Evolutionary conservation across 2,113 vertebrate species (phyloP).

Genomic region (Ochotona princeps): DNA sequence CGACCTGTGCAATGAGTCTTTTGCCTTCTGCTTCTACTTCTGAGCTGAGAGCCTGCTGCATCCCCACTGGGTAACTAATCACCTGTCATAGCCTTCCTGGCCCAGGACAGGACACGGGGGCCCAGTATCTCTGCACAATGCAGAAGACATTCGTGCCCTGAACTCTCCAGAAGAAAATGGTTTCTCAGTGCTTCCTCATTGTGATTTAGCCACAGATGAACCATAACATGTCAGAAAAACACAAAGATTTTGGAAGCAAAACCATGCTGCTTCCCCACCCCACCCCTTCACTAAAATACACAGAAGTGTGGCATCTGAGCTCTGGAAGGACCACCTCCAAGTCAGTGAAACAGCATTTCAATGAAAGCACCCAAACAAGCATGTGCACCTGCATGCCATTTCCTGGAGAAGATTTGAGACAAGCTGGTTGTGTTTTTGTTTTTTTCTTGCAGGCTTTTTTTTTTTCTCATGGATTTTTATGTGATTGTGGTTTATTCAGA

Average conservation of each 20-base stretch:
- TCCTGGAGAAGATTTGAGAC: background rate
- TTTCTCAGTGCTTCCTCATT: background rate
- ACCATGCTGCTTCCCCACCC: accelerated
- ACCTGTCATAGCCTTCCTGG: background rate
- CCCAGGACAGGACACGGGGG: background rate
- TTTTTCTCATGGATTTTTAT: background rate
- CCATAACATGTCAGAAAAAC: conserved; percentile 27
- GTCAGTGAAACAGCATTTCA: background rate
- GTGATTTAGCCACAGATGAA: background rate
- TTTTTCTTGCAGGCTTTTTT: background rate
- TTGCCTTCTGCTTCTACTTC: background rate
- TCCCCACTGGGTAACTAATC: background rate
- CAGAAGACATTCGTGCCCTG: background rate
- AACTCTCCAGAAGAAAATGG: conserved; percentile 29
- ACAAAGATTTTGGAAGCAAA: conserved; percentile 11
- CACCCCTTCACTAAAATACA: background rate
- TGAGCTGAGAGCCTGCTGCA: background rate
- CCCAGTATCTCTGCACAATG: background rate
- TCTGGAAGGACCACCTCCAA: background rate
- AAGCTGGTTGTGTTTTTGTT: background rate
- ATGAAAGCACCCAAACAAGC: background rate
- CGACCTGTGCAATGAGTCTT: background rate
- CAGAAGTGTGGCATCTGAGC: background rate
- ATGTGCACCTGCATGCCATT: background rate
- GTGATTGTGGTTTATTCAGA: background rate